Conservation (phyloP, 2,113 vertebrate species). For the Megalops atlanticus region DNA sequence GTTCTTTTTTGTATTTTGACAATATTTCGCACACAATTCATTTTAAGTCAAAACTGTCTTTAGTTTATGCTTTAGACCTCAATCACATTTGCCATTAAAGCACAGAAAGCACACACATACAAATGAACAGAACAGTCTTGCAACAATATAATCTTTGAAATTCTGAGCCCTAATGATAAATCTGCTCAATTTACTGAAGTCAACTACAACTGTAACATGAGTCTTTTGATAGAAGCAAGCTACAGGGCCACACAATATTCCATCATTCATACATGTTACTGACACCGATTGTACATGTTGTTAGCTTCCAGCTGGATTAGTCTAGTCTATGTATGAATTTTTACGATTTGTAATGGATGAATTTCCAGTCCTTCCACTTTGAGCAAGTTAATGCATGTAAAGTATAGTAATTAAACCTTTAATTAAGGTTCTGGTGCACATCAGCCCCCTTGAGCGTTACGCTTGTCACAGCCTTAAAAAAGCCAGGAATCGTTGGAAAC, state of each 20-base stretch:
- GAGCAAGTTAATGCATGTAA: not conserved
- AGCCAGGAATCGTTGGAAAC: not conserved
- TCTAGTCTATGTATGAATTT: not conserved
- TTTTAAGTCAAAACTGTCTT: too few relatives aligned
- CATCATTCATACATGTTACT: not conserved
- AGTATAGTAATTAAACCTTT: conserved; percentile 4
- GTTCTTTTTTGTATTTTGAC: too few relatives aligned
- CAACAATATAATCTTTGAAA: too few relatives aligned
- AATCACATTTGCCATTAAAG: too few relatives aligned
- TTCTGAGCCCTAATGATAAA: not conserved
- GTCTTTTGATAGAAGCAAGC: not conserved
- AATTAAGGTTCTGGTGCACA: not conserved
- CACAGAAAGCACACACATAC: too few relatives aligned
- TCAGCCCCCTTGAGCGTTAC: not conserved
- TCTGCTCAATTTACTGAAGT: not conserved
- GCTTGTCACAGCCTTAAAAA: not conserved
- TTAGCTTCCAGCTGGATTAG: not conserved
- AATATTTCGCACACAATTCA: too few relatives aligned
- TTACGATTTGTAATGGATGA: not conserved
- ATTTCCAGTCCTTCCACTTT: not conserved
- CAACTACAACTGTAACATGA: not conserved
- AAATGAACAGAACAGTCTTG: too few relatives aligned
- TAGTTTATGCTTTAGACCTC: too few relatives aligned
- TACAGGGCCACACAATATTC: not conserved
- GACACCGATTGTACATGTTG: not conserved